Evolutionary conservation across 2,797 vertebrate species (phyloP).

Genomic region (Todus mexicanus): DNA sequence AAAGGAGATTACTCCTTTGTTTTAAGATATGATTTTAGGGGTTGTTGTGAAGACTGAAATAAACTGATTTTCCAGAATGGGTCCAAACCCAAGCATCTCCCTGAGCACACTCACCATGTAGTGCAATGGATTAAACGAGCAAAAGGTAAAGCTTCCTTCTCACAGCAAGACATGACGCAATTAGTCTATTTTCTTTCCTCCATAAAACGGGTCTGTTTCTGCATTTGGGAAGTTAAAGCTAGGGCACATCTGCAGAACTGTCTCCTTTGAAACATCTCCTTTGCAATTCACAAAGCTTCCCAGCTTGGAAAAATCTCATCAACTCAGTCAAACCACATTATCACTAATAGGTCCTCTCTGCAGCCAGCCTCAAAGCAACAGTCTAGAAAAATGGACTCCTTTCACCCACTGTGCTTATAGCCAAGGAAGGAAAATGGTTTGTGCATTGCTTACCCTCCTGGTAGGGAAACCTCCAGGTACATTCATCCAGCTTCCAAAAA

Average conservation of each 20-base stretch:
- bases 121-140: not conserved
- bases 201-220: not conserved
- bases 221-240: not conserved
- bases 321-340: not conserved
- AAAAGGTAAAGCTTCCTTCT: constrained; percentile 7
- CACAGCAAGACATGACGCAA: constrained; percentile 1
- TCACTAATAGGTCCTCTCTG: not conserved
- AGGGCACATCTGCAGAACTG: not conserved
- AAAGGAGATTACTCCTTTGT: not conserved
- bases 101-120: not conserved
- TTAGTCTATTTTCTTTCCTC: not conserved
- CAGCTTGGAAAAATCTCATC: not conserved
- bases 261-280: constrained; percentile 1
- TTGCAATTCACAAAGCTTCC: constrained; percentile 9
- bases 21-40: not conserved
- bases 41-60: not conserved
- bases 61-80: not conserved
- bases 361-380: not conserved
- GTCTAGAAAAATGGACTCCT: not conserved
- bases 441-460: not conserved
- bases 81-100: not conserved
- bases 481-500: not conserved
- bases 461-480: not conserved
- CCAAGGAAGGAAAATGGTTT: not conserved
- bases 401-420: not conserved